A percentile compares a stretch with the other conserved stretches of the same genome.
phyloP scores from a whole-genome alignment of 2,113 vertebrate species.

The Cairina moschata region DNA sequence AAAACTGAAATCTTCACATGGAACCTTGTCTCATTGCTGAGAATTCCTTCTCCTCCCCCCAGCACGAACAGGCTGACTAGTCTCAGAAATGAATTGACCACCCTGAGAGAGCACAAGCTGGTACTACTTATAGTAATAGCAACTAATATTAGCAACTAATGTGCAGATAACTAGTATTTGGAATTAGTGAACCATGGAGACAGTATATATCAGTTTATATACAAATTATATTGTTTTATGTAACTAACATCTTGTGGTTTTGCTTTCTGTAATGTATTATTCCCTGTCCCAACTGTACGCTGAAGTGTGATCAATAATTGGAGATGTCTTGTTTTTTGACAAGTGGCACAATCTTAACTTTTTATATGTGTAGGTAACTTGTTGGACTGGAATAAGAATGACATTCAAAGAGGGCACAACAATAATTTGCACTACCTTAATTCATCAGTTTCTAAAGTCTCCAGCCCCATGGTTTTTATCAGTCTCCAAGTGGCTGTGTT shows the following conservation, averaged over 20 bases:
- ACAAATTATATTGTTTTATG: constrained; percentile 70
- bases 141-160: constrained; percentile 75
- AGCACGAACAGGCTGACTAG: constrained; percentile 43
- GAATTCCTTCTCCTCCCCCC: constrained; percentile 19
- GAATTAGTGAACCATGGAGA: constrained; percentile 74
- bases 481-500: constrained; percentile 15
- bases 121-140: constrained; percentile 72
- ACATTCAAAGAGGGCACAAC: constrained; percentile 24
- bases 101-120: constrained; percentile 66
- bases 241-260: constrained; percentile 74
- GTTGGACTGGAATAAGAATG: constrained; percentile 62
- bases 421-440: neutral
- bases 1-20: constrained; percentile 71
- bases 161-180: constrained; percentile 76
- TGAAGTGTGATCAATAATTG: constrained; percentile 54
- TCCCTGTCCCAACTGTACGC: constrained; percentile 65
- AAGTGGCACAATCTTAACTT: constrained; percentile 67
- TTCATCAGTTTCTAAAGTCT: constrained; percentile 35
- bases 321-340: constrained; percentile 65
- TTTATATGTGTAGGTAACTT: constrained; percentile 44
- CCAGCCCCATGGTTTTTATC: constrained; percentile 35
- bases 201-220: constrained; percentile 76
- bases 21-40: constrained; percentile 29
- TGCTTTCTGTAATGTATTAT: constrained; percentile 75
- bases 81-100: constrained; percentile 68